phyloP scores from a whole-genome alignment of 2,888 invertebrate genomes.

The Drosophila pegasa region DNA sequence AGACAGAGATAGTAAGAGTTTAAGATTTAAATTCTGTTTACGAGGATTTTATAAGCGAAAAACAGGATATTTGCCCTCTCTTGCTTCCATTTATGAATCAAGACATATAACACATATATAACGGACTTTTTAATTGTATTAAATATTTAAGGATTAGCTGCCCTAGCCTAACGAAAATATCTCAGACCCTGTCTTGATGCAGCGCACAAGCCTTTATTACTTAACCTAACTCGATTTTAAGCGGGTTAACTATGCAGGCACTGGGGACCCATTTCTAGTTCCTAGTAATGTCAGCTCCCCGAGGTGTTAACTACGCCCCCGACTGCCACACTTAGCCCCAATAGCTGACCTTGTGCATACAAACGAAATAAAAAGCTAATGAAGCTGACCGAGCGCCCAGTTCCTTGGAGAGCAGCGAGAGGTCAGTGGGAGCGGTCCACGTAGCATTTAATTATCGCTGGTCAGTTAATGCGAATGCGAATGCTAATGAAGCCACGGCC shows the following conservation, averaged over 20 bases:
- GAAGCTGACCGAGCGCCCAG: slow-evolving; percentile 28
- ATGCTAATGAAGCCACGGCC: slow-evolving; percentile 61
- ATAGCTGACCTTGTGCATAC: slow-evolving; percentile 64
- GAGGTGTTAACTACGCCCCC: slow-evolving; percentile 14
- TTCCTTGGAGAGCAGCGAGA: slow-evolving; percentile 57
- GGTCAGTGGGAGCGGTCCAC: slow-evolving; percentile 55
- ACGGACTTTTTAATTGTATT: too few relatives aligned
- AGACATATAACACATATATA: too few relatives aligned
- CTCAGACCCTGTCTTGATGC: neutral
- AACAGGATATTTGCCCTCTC: too few relatives aligned
- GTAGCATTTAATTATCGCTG: slow-evolving; percentile 65
- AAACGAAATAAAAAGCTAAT: slow-evolving; percentile 49
- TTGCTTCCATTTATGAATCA: too few relatives aligned
- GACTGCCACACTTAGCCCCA: slow-evolving; percentile 22
- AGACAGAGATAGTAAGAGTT: too few relatives aligned
- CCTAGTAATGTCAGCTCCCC: slow-evolving; percentile 64
- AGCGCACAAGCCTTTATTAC: neutral
- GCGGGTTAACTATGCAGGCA: slow-evolving; percentile 6
- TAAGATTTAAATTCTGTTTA: too few relatives aligned
- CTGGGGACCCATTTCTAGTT: slow-evolving; percentile 18
- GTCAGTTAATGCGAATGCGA: slow-evolving; percentile 69
- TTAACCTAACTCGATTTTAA: neutral
- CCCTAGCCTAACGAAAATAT: neutral
- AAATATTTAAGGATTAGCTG: too few relatives aligned
- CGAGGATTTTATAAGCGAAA: too few relatives aligned